Evolutionary conservation across 2,113 vertebrate genomes (phyloP).

Genomic region (Drymodes brunneopygia): DNA sequence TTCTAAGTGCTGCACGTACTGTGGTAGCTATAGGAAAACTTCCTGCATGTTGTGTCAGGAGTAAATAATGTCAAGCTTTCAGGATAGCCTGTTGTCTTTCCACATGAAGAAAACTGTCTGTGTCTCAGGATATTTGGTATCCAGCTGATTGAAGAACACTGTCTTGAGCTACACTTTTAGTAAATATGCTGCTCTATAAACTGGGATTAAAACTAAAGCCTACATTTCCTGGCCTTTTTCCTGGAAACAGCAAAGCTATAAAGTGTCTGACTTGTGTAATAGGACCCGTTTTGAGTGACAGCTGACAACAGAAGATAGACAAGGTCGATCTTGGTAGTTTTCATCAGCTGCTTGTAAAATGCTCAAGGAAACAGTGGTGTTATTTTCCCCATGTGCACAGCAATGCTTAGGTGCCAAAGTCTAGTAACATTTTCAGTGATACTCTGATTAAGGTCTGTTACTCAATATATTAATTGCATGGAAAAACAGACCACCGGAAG

Average conservation of each 20-base stretch:
- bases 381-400: background rate
- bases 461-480: background rate
- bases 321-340: background rate
- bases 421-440: background rate
- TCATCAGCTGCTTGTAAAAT: background rate
- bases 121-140: background rate
- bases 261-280: background rate
- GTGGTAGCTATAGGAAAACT: background rate
- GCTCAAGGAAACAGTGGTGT: background rate
- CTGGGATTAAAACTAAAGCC: background rate
- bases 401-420: background rate
- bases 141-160: background rate
- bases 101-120: background rate
- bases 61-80: background rate
- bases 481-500: background rate
- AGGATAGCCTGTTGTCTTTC: background rate
- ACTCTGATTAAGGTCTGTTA: background rate
- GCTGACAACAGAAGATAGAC: background rate
- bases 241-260: background rate
- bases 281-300: background rate
- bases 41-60: background rate
- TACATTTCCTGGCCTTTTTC: background rate
- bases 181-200: background rate
- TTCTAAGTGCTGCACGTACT: background rate
- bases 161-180: background rate